Percentiles rank a stretch among this genome's conserved stretches.
Evolutionary conservation across 1,140 invertebrate genomes (phyloP).

Genomic region (Diachasma alloeum): DNA sequence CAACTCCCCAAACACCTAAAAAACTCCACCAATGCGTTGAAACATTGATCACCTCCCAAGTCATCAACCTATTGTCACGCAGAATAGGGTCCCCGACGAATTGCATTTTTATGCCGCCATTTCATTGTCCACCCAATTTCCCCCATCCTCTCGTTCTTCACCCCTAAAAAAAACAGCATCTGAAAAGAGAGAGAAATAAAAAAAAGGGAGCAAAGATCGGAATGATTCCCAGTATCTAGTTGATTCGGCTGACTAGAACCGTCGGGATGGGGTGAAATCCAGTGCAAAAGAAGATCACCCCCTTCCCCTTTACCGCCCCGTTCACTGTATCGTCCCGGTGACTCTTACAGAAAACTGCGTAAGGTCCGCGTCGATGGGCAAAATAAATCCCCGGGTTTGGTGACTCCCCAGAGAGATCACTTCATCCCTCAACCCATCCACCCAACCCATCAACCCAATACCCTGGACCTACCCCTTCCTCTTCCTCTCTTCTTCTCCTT

Average conservation of each 20-base stretch:
- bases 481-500: not conserved
- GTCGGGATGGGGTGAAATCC: not conserved
- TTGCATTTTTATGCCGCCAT: slow-evolving; percentile 9
- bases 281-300: not conserved
- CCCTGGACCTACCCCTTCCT: not conserved
- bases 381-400: slow-evolving; percentile 38
- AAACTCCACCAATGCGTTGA: not conserved
- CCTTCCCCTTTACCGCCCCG: slow-evolving; percentile 26
- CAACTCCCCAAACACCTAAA: too few relatives aligned
- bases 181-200: not conserved
- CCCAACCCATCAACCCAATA: not conserved
- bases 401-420: slow-evolving; percentile 27
- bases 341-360: slow-evolving; percentile 25
- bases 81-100: not conserved
- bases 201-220: not conserved
- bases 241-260: not conserved
- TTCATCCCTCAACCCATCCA: slow-evolving; percentile 3
- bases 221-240: not conserved
- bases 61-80: not conserved
- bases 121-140: slow-evolving; percentile 4
- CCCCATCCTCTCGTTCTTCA: not conserved
- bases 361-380: slow-evolving; percentile 28
- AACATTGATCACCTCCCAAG: not conserved
- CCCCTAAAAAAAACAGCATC: not conserved
- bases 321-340: slow-evolving; percentile 17